Percentiles rank a stretch among this genome's conserved stretches.
Evolutionary conservation across 2,888 invertebrate species (phyloP).

Genomic region (Hartigia nigra): DNA sequence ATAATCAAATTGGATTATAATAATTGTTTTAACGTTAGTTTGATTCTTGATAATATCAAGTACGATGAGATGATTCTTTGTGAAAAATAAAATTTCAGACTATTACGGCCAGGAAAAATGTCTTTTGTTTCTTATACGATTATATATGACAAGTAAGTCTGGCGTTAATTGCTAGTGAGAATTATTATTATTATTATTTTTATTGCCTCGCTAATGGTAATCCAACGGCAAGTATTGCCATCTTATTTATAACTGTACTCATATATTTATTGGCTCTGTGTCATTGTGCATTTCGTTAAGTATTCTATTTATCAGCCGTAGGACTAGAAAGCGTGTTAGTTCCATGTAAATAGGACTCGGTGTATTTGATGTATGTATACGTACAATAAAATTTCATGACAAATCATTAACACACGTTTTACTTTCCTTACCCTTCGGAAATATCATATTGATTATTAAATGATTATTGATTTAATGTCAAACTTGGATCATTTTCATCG

Average conservation of each 20-base stretch:
- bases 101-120: background rate
- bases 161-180: background rate
- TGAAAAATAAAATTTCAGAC: background rate
- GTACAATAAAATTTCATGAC: slow-evolving; percentile 4
- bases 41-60: background rate
- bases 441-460: background rate
- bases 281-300: slow-evolving; percentile 10
- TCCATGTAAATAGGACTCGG: slow-evolving; percentile 35
- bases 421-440: background rate
- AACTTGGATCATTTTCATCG: slow-evolving; percentile 28
- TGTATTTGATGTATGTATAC: slow-evolving; percentile 11
- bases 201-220: background rate
- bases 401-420: background rate
- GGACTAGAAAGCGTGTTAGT: slow-evolving; percentile 18
- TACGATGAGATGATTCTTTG: too few species aligned
- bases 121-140: background rate
- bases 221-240: background rate
- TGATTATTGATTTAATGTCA: background rate
- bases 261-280: slow-evolving; percentile 18
- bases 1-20: background rate
- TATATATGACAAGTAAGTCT: background rate
- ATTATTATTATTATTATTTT: background rate
- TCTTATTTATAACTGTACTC: background rate
- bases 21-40: background rate
- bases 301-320: slow-evolving; percentile 4